A percentile compares a stretch with the other conserved stretches of the same genome.
These are phyloP conservation scores for Campoletis raptor DNA, from an alignment of 2,888 invertebrate species.

Conservation along the genomic window DNA sequence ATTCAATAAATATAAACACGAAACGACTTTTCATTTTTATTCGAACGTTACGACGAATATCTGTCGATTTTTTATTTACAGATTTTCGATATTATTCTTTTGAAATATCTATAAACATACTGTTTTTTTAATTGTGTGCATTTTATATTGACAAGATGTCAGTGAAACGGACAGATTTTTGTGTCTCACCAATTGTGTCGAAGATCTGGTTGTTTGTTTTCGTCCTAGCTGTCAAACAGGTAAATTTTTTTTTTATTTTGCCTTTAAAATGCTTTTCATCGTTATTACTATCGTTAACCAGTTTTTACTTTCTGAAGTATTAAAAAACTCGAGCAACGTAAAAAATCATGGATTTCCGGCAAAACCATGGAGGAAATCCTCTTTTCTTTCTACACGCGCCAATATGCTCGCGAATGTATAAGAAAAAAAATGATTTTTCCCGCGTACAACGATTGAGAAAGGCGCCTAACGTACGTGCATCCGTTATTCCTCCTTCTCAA, in stretches of 20 bases:
- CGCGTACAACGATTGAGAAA: constrained; percentile 35
- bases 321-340: background rate
- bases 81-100: constrained; percentile 9
- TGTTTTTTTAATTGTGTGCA: background rate
- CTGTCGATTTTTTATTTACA: constrained; percentile 12
- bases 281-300: background rate
- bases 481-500: constrained; percentile 62
- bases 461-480: constrained; percentile 43
- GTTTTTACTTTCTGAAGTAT: background rate
- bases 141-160: constrained; percentile 59
- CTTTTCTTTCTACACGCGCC: constrained; percentile 8
- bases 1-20: constrained; percentile 12
- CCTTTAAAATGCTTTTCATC: background rate
- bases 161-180: constrained; percentile 71
- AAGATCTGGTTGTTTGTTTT: constrained; percentile 68
- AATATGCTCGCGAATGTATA: background rate
- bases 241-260: constrained; percentile 53
- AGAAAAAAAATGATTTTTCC: constrained; percentile 26
- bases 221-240: constrained; percentile 67
- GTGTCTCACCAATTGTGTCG: constrained; percentile 58
- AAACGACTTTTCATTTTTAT: constrained; percentile 6
- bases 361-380: constrained; percentile 19
- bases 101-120: background rate
- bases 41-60: constrained; percentile 35
- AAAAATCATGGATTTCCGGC: constrained; percentile 3